phyloP scores from a whole-genome alignment of 2,113 vertebrate species.

The human (Homo sapiens) region DNA sequence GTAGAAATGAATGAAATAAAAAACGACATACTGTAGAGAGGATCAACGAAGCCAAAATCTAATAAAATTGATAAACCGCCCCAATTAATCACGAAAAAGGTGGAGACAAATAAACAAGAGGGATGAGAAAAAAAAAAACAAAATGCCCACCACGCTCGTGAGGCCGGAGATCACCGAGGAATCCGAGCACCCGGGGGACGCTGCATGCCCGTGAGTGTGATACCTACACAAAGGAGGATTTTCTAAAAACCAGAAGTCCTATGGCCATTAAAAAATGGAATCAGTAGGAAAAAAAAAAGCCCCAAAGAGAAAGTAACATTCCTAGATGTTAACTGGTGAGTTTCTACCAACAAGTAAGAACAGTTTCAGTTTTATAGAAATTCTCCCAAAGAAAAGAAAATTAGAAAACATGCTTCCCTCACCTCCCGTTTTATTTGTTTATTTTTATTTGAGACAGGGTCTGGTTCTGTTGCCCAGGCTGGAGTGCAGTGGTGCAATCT shows the following conservation, averaged over 20 bases:
- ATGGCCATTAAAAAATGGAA: not conserved
- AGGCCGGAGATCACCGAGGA: not conserved
- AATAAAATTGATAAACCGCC: not conserved
- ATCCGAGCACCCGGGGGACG: fast-evolving
- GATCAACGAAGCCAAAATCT: not conserved
- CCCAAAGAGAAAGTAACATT: not conserved
- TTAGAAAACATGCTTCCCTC: not conserved
- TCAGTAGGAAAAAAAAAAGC: not conserved
- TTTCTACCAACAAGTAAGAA: not conserved
- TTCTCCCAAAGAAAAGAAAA: not conserved
- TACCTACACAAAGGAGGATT: too few species aligned
- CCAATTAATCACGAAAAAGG: too few species aligned
- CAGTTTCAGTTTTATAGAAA: not conserved
- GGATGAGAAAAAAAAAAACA: not conserved
- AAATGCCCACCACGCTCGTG: fast-evolving
- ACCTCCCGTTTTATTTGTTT: not conserved
- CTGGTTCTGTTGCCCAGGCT: too few species aligned
- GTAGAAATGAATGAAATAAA: not conserved
- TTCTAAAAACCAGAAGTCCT: not conserved
- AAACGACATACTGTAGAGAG: too few species aligned
- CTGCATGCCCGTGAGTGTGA: fast-evolving
- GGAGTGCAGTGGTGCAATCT: too few species aligned
- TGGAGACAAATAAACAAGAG: not conserved
- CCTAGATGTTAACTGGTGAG: not conserved
- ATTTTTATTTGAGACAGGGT: too few species aligned